These are phyloP conservation scores for Drosophila ironensis DNA, from an alignment of 1,140 invertebrate species.

Conservation along the genomic window DNA sequence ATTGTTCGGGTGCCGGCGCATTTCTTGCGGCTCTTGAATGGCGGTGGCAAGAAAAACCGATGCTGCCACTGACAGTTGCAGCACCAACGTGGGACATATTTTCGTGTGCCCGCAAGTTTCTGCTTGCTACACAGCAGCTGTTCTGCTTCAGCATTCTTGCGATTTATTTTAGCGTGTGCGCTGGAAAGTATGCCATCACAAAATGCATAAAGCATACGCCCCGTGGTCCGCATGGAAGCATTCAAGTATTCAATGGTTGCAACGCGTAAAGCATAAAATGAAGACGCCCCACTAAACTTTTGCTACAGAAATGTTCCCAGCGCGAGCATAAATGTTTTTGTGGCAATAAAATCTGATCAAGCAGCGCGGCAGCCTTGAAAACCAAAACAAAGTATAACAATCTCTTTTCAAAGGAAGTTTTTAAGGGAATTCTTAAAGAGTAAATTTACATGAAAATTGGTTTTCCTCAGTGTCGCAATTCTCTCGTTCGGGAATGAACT, in stretches of 20 bases:
- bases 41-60: not conserved
- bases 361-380: too few relatives aligned
- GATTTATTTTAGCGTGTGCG: constrained; percentile 65
- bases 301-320: constrained; percentile 16
- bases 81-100: constrained; percentile 28
- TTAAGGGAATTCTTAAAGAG: not conserved
- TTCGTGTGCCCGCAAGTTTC: constrained; percentile 27
- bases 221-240: constrained; percentile 24
- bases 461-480: not conserved
- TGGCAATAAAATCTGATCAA: constrained; percentile 39
- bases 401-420: not conserved
- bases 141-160: not conserved
- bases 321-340: constrained; percentile 31
- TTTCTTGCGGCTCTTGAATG: constrained; percentile 12
- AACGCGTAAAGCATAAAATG: not conserved
- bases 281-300: constrained; percentile 18
- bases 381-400: not conserved
- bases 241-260: constrained; percentile 36
- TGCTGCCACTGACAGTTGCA: constrained; percentile 28
- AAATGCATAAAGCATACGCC: constrained; percentile 75
- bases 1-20: constrained; percentile 25
- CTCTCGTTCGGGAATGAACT: constrained; percentile 21
- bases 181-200: constrained; percentile 67
- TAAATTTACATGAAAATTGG: not conserved
- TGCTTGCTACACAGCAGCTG: constrained; percentile 5